These are phyloP conservation scores for Coendou prehensilis DNA, from an alignment of 2,797 vertebrate genomes.

Conservation along the genomic window DNA sequence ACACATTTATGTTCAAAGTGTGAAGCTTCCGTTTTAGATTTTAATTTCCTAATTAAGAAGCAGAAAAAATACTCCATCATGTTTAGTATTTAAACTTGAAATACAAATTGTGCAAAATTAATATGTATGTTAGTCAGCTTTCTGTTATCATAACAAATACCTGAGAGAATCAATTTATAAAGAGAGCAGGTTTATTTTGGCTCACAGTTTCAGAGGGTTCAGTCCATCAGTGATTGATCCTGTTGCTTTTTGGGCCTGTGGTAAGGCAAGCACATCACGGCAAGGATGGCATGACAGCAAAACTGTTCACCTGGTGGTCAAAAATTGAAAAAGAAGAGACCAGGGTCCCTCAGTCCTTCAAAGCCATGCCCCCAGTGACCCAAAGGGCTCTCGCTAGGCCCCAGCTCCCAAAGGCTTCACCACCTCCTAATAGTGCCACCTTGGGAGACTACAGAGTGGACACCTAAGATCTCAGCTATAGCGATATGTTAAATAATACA, in stretches of 20 bases:
- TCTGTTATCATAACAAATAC: background rate
- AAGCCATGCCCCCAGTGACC: background rate
- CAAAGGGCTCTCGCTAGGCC: background rate
- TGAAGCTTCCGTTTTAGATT: background rate
- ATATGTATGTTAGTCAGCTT: background rate
- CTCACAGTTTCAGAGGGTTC: background rate
- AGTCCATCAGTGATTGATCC: background rate
- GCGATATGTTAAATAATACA: background rate
- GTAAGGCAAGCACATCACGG: background rate
- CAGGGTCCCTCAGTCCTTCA: background rate
- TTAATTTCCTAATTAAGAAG: slow-evolving; percentile 56
- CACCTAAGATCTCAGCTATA: background rate
- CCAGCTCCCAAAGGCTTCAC: background rate
- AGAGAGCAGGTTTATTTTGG: background rate
- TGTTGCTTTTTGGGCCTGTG: background rate
- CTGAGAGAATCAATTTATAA: background rate
- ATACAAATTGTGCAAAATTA: background rate
- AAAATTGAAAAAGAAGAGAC: background rate
- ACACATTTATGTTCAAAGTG: background rate
- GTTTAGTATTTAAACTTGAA: slow-evolving; percentile 7
- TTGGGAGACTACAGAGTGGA: background rate
- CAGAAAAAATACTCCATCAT: background rate
- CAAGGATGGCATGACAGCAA: background rate
- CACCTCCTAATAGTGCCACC: background rate
- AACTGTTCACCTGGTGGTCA: background rate